These are phyloP conservation scores for Urocolius indicus DNA, from an alignment of 2,113 vertebrate genomes.

Conservation along the genomic window DNA sequence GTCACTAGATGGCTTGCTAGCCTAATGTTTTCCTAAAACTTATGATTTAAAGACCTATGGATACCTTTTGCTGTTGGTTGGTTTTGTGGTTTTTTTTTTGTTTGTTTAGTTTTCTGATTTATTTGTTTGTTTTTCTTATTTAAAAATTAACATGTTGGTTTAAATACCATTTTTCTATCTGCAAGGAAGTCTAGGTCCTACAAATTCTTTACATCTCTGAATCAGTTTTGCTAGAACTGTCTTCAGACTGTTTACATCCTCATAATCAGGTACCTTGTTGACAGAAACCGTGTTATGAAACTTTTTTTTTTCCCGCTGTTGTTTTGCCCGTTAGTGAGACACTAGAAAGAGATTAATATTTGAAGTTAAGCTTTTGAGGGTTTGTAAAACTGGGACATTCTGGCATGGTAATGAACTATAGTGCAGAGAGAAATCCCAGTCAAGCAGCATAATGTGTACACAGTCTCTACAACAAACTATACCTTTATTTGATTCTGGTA, in stretches of 20 bases:
- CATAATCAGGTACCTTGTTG: background rate
- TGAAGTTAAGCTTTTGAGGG: background rate
- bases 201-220: conserved; percentile 50
- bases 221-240: background rate
- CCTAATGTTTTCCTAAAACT: conserved; percentile 34
- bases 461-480: background rate
- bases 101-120: background rate
- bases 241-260: background rate
- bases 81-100: background rate
- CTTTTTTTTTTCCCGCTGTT: background rate
- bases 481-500: background rate
- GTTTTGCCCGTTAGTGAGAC: background rate
- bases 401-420: background rate
- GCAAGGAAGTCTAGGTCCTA: conserved; percentile 13
- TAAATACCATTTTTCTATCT: conserved; percentile 51
- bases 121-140: background rate
- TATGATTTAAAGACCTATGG: background rate
- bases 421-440: background rate
- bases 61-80: conserved; percentile 6
- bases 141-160: conserved; percentile 53
- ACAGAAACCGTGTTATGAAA: background rate
- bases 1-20: conserved; percentile 81
- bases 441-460: background rate
- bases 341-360: background rate
- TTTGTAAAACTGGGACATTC: background rate